Conservation (phyloP, 2,888 invertebrate species). For the Plutella xylostella region DNA sequence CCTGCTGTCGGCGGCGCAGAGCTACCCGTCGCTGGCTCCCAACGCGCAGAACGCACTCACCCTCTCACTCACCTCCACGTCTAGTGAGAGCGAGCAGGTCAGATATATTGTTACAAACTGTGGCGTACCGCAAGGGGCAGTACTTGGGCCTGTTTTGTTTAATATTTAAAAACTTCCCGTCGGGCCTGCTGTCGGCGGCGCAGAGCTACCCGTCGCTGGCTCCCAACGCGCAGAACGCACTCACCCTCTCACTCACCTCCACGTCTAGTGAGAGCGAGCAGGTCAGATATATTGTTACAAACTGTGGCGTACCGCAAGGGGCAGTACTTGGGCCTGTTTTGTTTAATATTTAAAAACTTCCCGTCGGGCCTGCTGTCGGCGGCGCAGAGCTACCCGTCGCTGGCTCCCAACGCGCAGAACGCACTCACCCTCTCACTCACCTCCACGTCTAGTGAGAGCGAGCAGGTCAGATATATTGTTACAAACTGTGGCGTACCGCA, state of each 20-base stretch:
- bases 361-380: constrained; percentile 92
- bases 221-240: constrained; percentile 78
- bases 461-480: constrained; percentile 73
- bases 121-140: too few species aligned
- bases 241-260: constrained; percentile 94
- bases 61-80: constrained; percentile 93
- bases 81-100: constrained; percentile 95
- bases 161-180: constrained; percentile 94
- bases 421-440: constrained; percentile 94
- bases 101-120: constrained; percentile 22
- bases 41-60: constrained; percentile 86
- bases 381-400: constrained; percentile 96
- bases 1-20: constrained; percentile 93
- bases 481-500: too few species aligned
- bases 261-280: constrained; percentile 97
- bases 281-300: constrained; percentile 54
- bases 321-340: too few species aligned
- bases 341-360: too few species aligned
- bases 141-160: too few species aligned
- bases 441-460: constrained; percentile 95
- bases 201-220: constrained; percentile 96
- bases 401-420: constrained; percentile 78
- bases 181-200: constrained; percentile 91
- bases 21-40: constrained; percentile 89
- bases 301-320: too few species aligned